Base-by-base conservation (phyloP, 2,797 vertebrate genomes). In the Hybognathus amarus region DNA sequence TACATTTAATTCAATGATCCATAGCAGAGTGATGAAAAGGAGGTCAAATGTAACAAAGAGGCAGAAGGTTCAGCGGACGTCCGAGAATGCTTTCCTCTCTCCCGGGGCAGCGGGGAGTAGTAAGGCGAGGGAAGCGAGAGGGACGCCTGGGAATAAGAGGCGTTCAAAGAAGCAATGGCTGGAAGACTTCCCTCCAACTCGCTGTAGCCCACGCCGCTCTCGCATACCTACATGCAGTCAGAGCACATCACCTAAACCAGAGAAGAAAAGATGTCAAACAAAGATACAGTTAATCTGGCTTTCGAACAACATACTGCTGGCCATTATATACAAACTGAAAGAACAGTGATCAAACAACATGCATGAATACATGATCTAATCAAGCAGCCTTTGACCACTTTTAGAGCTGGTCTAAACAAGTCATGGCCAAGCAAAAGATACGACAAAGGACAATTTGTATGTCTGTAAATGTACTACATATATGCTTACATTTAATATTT, bases 21-120 rank as follows among this genome's bases (percentile, higher is more conserved):
- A 99, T 69, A 99, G 88, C 13, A 99, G 94, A 0, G 96, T 95
- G 87, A 99, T 94, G 91, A 99, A 99, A 88, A 99, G 97, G 85
- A 99, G 94, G 87, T 99, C 98, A 6, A 99, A 99, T 9, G 98
- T 99, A 89, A 99, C 98, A 0, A 99, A 99, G 84, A 99, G 97
- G 86, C 97, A 99, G 94, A 99, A 99, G 67, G 98, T 99, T 15
- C 98, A 95, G 1, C 97, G 97, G 17, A 99, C 98, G 0, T 99
- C 97, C 0, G 98, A 99, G 92, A 99, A 96, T 91, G 89, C 89
- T 78, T 85, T 95, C 59, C 95, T 95, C 86, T 92, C 88, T 0
- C 88, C 89, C 0, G 90, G 93, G 93, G 91, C 1, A 91, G 81
- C 13, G 91, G 70, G 77, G 92, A 22, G 87, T 95, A 92, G 75